Percentiles rank a stretch among this genome's conserved stretches.
Conservation (phyloP, 2,113 vertebrate genomes). For the Ictalurus punctatus region DNA sequence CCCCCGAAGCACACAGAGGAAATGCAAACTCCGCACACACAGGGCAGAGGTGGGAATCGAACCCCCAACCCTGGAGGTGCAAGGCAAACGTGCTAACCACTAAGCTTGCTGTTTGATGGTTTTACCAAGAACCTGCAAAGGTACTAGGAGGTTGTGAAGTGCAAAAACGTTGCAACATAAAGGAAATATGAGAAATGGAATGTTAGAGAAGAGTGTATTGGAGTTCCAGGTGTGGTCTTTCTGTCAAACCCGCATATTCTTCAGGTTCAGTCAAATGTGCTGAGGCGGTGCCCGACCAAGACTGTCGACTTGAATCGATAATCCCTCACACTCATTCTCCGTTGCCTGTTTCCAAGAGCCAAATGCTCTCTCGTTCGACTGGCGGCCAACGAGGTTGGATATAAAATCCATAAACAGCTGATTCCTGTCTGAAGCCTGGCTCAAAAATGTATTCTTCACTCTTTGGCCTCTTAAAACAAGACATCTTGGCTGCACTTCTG, state of each 20-base stretch:
- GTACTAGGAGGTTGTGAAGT: background rate
- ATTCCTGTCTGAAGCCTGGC: constrained; percentile 22
- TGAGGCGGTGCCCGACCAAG: background rate
- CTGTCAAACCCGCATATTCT: background rate
- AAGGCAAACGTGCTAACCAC: no score
- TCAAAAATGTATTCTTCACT: constrained; percentile 19
- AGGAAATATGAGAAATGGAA: background rate
- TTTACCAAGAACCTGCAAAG: background rate
- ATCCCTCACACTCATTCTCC: background rate
- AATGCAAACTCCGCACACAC: no score
- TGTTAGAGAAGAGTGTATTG: background rate
- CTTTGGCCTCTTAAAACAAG: background rate
- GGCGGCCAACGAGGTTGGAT: constrained; percentile 13
- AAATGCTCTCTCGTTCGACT: constrained; percentile 15
- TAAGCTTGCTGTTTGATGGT: background rate
- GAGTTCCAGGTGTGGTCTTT: background rate
- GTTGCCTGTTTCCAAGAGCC: background rate
- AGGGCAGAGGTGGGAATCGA: no score
- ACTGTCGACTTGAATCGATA: constrained; percentile 22
- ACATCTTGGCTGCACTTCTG: background rate
- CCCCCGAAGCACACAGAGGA: no score
- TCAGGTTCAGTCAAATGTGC: background rate
- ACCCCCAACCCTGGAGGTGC: no score
- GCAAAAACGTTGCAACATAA: background rate
- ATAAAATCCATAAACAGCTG: constrained; percentile 33